Percentiles rank a stretch among this genome's conserved stretches.
phyloP scores from a whole-genome alignment of 2,797 vertebrate genomes.

The Neosilurus hyrtlii region DNA sequence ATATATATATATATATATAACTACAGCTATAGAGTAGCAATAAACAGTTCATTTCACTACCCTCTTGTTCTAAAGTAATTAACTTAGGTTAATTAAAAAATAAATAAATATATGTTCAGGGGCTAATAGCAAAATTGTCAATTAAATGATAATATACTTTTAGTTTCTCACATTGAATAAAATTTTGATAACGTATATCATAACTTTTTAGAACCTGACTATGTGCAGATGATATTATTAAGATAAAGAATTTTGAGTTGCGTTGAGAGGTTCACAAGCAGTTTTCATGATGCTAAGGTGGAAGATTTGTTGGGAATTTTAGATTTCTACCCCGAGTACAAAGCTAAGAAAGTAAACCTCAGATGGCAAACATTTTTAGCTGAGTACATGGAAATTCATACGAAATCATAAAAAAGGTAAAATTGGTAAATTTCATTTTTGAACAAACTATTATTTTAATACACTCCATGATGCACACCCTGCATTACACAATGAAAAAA shows the following conservation, averaged over 20 bases:
- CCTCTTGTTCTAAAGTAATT: no score
- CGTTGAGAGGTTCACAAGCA: neutral
- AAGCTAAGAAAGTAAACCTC: neutral
- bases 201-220: no score
- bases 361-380: neutral
- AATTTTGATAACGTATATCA: no score
- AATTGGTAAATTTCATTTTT: neutral
- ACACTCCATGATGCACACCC: neutral
- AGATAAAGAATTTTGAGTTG: neutral
- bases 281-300: neutral
- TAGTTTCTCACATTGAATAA: neutral
- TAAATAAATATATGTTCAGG: no score
- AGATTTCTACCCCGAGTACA: neutral
- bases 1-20: no score
- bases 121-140: neutral
- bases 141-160: neutral
- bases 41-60: no score
- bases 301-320: neutral
- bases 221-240: neutral
- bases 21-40: no score
- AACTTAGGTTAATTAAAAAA: no score
- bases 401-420: neutral
- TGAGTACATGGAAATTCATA: neutral
- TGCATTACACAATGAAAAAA: neutral
- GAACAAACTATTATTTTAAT: neutral